Conservation (phyloP, 2,888 invertebrate genomes). For the Eristalinus aeneus region DNA sequence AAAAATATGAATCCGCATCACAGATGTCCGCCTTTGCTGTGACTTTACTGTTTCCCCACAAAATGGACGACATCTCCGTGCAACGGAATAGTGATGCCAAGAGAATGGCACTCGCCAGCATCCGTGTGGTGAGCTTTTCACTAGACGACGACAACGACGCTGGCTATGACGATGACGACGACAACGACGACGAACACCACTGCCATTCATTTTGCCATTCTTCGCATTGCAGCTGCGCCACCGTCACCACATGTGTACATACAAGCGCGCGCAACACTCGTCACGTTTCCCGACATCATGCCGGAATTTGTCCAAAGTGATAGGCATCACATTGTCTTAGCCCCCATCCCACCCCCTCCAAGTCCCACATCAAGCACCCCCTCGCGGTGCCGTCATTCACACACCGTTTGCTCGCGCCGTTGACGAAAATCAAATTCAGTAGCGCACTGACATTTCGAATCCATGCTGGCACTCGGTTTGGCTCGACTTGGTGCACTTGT, state of each 20-base stretch:
- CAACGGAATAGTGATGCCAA: neutral
- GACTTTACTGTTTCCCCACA: neutral
- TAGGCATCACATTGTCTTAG: conserved; percentile 70
- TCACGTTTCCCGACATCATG: conserved; percentile 71
- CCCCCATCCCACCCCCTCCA: conserved; percentile 14
- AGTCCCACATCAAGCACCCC: neutral
- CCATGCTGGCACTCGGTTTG: neutral
- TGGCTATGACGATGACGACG: neutral
- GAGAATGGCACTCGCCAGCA: neutral
- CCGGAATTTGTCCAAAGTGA: conserved; percentile 71
- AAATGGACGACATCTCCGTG: neutral
- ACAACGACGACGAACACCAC: conserved; percentile 10
- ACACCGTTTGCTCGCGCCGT: conserved; percentile 19
- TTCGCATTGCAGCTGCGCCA: conserved; percentile 62
- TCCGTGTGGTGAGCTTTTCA: neutral
- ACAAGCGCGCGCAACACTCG: conserved; percentile 62
- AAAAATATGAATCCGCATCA: neutral
- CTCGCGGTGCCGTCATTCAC: too few relatives aligned
- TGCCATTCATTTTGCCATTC: conserved; percentile 49
- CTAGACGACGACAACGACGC: neutral
- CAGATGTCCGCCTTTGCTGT: neutral
- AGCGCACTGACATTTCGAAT: conserved; percentile 65
- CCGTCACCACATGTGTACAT: conserved; percentile 50
- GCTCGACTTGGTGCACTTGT: conserved; percentile 11
- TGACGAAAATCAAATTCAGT: conserved; percentile 67